Percentiles rank a stretch among this genome's conserved stretches.
Evolutionary conservation across 2,888 invertebrate genomes (phyloP).

Genomic region (Rhamnusium bicolor): DNA sequence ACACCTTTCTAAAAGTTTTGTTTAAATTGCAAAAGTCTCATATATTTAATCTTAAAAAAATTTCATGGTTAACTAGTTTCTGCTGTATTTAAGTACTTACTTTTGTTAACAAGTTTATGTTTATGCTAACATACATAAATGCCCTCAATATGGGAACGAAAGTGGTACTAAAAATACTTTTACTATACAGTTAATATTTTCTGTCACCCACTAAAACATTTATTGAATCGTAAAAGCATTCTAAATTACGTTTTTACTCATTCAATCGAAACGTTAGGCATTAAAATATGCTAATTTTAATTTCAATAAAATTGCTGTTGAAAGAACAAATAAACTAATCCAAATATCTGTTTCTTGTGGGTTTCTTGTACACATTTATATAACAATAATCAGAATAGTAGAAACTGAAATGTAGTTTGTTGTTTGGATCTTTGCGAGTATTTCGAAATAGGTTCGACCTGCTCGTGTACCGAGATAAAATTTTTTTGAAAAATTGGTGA

Average conservation of each 20-base stretch:
- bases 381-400: too few relatives aligned
- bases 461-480: too few relatives aligned
- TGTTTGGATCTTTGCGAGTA: too few relatives aligned
- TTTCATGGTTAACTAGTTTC: neutral
- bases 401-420: too few relatives aligned
- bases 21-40: too few relatives aligned
- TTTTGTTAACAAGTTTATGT: constrained; percentile 1
- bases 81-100: neutral
- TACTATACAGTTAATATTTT: neutral
- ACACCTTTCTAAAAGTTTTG: neutral
- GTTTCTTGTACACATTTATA: neutral
- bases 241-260: constrained; percentile 9
- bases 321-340: neutral
- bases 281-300: constrained; percentile 9
- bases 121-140: constrained; percentile 1
- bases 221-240: constrained; percentile 11
- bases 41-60: too few relatives aligned
- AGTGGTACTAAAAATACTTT: constrained; percentile 10
- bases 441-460: too few relatives aligned
- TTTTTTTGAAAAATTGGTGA: too few relatives aligned
- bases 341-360: neutral
- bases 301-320: neutral
- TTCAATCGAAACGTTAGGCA: constrained; percentile 5
- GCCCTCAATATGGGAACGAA: constrained; percentile 13
- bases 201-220: constrained; percentile 11